These are phyloP conservation scores for Zootoca vivipara DNA, from an alignment of 2,113 vertebrate genomes.

Conservation along the genomic window DNA sequence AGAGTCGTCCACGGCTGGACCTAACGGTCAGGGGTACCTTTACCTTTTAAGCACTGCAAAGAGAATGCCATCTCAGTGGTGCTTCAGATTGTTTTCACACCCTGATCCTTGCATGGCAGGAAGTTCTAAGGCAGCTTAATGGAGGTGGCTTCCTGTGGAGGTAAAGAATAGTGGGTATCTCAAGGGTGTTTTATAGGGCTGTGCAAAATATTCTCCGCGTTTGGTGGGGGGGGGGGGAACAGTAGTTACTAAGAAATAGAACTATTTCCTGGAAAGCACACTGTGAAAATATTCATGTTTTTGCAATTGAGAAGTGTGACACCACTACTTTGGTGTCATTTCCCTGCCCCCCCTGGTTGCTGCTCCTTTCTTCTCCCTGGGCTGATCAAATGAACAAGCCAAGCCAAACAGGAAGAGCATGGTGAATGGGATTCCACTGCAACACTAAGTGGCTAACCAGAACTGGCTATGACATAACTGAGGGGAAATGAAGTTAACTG, in stretches of 20 bases:
- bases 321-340: not conserved
- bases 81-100: not conserved
- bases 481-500: not conserved
- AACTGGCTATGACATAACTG: not conserved
- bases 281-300: not conserved
- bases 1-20: no score
- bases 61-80: not conserved
- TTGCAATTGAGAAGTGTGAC: not conserved
- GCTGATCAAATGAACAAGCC: not conserved
- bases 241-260: not conserved
- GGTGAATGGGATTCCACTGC: not conserved
- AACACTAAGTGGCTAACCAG: not conserved
- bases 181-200: not conserved
- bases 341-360: not conserved
- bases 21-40: no score
- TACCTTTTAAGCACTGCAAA: not conserved
- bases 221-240: no score
- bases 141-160: not conserved
- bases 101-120: not conserved
- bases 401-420: not conserved
- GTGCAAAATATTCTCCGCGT: not conserved
- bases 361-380: not conserved
- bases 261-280: not conserved
- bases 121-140: not conserved
- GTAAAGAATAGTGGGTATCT: not conserved